Base-by-base conservation (phyloP, 2,888 invertebrate species). In the Lumbricus terrestris region DNA sequence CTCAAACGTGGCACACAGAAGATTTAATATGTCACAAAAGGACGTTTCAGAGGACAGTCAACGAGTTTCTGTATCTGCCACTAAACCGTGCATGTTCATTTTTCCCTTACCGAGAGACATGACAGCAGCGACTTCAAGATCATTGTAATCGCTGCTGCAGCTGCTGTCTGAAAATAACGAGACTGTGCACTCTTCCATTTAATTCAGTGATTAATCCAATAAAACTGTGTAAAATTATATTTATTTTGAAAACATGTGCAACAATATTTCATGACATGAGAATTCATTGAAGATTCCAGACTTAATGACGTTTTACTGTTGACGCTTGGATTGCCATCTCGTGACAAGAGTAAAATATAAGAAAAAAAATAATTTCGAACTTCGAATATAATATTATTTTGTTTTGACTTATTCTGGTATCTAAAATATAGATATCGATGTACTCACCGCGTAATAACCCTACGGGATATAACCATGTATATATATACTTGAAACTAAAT, bases 111-210 rank as follows among this genome's bases (percentile, higher is more conserved):
- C 35, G 85, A 13, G n/a, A 34, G 35, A 34, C 85, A 85, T 85
- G 37, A 85, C 85, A 85, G 85, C 85, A 37, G 85, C 85, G 20
- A 85, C 85, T 85, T 85, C 85, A 23, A 85, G 85, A 37, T 85
- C 85, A 85, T 85, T 85, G 85, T 35, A 85, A 37, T 85, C 85
- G 23, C 85, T 85, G 85, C 85, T 85, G 85, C 85, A 35, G 34
- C 37, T 85, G 23, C 35, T 37, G 35, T 69, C 69, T 69, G 69
- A 69, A 69, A 69, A 69, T 69, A 69, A 69, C n/a, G 69, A 69
- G 69, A 69, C n/a, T 69, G 69, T 15, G 16, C 69, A 69, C 69
- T 69, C 69, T 11, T 69, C 69, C 69, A 69, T 69, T 69, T 29
- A 29, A 54, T 11, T 3, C n/a, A n/a, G 4, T 69, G 8, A 69